Conservation (phyloP, 2,888 invertebrate genomes). For the Ctena decussata region DNA sequence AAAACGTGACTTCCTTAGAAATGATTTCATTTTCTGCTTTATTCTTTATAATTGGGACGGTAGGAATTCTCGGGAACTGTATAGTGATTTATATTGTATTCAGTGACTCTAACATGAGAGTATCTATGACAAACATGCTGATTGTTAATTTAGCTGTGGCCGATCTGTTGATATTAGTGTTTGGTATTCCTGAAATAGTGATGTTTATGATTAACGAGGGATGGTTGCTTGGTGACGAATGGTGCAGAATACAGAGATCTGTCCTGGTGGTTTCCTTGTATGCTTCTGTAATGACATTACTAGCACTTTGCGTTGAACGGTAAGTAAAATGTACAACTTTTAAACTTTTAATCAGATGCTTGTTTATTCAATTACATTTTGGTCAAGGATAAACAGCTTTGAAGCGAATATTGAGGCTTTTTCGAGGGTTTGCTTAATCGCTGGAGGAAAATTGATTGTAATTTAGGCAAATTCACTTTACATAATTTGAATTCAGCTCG, state of each 20-base stretch:
- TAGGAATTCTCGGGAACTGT: conserved; percentile 86
- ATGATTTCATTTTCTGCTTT: conserved; percentile 79
- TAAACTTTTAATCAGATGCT: too few species aligned
- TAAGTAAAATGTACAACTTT: conserved; percentile 52
- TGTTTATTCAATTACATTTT: too few species aligned
- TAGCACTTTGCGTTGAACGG: conserved; percentile 87
- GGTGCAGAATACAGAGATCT: conserved; percentile 86
- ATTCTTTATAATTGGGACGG: conserved; percentile 83
- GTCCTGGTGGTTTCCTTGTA: conserved; percentile 87
- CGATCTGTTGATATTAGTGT: conserved; percentile 84
- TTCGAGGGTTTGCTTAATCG: too few species aligned
- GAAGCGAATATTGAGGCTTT: too few species aligned
- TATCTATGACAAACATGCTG: conserved; percentile 85
- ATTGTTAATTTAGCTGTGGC: conserved; percentile 86
- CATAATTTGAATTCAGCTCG: too few species aligned
- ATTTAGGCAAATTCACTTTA: too few species aligned
- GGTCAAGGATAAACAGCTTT: too few species aligned
- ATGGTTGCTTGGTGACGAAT: conserved; percentile 82
- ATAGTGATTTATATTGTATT: conserved; percentile 85
- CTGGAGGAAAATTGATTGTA: too few species aligned
- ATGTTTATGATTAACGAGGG: conserved; percentile 84
- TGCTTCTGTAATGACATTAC: conserved; percentile 87
- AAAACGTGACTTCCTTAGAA: conserved; percentile 86
- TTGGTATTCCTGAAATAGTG: conserved; percentile 86
- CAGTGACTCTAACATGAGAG: conserved; percentile 83